Conservation (phyloP, 2,797 vertebrate species). For the Atherinosoma microstoma region DNA sequence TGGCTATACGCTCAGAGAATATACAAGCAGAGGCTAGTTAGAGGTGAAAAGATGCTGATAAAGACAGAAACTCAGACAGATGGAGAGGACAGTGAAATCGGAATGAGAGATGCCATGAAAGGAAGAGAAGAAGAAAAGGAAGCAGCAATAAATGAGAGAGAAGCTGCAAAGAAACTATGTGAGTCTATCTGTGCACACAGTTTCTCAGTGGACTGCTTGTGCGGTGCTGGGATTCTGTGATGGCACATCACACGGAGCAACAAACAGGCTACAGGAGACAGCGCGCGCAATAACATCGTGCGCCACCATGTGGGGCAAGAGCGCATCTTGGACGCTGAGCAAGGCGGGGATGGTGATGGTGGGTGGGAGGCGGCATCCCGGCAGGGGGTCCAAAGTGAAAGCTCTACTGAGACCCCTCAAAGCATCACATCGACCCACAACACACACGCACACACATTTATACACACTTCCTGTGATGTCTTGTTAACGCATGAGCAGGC, state of each 20-base stretch:
- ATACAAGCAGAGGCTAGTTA: constrained; percentile 29
- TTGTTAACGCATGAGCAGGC: background rate
- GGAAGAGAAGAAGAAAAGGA: background rate
- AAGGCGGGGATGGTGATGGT: background rate
- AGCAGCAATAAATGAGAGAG: background rate
- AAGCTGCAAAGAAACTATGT: background rate
- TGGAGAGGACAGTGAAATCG: background rate
- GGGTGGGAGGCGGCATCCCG: constrained; percentile 7
- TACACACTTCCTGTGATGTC: constrained; percentile 23
- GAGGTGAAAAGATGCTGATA: background rate
- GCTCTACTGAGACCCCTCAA: constrained; percentile 34
- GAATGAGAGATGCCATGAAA: background rate
- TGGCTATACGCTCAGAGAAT: constrained; percentile 41
- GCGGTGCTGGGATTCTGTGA: constrained; percentile 16
- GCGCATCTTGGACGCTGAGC: constrained; percentile 13
- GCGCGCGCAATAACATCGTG: constrained; percentile 18
- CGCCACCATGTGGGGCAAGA: constrained; percentile 56
- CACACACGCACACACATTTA: background rate
- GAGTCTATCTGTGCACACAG: background rate
- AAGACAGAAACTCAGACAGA: background rate
- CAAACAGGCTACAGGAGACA: background rate
- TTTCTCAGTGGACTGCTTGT: constrained; percentile 26
- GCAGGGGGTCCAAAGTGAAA: constrained; percentile 37
- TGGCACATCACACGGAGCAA: constrained; percentile 7
- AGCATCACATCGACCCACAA: constrained; percentile 26